Evolutionary conservation across 2,797 vertebrate species (phyloP).

Genomic region (Tiaroga cobitis): DNA sequence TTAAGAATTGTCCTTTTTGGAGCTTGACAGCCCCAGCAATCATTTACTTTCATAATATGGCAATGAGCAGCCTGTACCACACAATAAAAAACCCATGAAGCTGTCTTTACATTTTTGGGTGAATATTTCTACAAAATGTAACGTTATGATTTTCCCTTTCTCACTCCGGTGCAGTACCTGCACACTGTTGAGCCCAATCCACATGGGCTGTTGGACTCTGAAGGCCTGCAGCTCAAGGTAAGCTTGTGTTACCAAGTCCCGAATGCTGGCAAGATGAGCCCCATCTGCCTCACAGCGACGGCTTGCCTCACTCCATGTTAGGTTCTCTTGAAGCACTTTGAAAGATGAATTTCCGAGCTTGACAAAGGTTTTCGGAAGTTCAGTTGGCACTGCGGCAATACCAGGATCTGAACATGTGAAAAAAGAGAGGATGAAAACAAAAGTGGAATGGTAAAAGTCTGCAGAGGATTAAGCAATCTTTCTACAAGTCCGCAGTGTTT

Average conservation of each 20-base stretch:
- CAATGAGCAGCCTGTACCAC: background rate
- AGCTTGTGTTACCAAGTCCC: slow-evolving; percentile 79
- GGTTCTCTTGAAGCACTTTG: slow-evolving; percentile 75
- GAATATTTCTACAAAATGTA: background rate
- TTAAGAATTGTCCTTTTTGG: background rate
- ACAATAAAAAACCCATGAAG: background rate
- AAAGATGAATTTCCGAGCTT: slow-evolving; percentile 82
- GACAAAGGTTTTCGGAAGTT: slow-evolving; percentile 65
- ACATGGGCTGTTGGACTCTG: slow-evolving; percentile 78
- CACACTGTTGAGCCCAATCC: slow-evolving; percentile 91
- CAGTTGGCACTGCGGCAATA: slow-evolving; percentile 61
- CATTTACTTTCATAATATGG: background rate
- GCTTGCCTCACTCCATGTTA: slow-evolving; percentile 83
- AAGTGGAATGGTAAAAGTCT: background rate
- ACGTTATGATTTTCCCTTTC: background rate
- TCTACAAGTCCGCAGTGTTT: background rate
- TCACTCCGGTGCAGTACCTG: slow-evolving; percentile 73
- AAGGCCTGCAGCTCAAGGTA: slow-evolving; percentile 79
- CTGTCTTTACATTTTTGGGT: background rate
- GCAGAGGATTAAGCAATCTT: background rate
- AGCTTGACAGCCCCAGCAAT: background rate
- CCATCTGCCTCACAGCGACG: slow-evolving; percentile 72
- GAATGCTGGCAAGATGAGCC: slow-evolving; percentile 81
- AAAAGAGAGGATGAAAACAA: background rate
- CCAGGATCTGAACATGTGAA: slow-evolving; percentile 39